These are phyloP conservation scores for Apodemus agrarius DNA, from an alignment of 2,797 vertebrate species.

Conservation along the genomic window DNA sequence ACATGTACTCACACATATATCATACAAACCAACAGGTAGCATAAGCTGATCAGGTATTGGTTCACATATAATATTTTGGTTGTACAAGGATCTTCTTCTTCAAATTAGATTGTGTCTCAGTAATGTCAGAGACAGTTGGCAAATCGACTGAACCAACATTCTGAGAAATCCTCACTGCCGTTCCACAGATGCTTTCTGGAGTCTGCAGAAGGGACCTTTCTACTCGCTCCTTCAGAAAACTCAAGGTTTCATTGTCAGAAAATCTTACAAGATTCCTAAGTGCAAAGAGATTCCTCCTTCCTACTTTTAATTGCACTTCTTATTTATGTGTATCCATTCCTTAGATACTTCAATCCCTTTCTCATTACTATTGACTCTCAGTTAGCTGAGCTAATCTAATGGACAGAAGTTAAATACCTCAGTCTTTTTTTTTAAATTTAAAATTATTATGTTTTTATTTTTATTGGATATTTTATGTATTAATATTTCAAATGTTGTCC, in stretches of 20 bases:
- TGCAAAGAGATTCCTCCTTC: neutral
- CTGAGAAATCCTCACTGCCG: neutral
- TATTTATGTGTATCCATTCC: neutral
- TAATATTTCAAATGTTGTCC: too few species aligned
- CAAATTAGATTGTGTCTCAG: neutral
- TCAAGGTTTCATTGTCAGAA: conserved; percentile 9
- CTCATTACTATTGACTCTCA: conserved; percentile 38
- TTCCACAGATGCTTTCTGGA: neutral
- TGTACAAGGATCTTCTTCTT: conserved; percentile 23
- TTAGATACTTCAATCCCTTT: conserved; percentile 49
- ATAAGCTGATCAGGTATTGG: neutral
- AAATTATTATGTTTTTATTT: too few species aligned
- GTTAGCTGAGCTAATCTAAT: conserved; percentile 30
- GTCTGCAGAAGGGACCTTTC: neutral
- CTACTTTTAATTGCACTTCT: conserved; percentile 22
- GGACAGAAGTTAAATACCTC: conserved; percentile 15
- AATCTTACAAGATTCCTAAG: neutral
- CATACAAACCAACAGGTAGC: neutral
- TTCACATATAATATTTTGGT: neutral
- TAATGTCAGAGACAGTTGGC: neutral
- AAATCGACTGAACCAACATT: neutral
- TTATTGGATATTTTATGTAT: too few species aligned
- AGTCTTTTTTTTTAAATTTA: neutral
- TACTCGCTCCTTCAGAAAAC: neutral
- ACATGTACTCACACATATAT: neutral